phyloP scores from a whole-genome alignment of 2,113 vertebrate genomes.

The Uropsilus gracilis region DNA sequence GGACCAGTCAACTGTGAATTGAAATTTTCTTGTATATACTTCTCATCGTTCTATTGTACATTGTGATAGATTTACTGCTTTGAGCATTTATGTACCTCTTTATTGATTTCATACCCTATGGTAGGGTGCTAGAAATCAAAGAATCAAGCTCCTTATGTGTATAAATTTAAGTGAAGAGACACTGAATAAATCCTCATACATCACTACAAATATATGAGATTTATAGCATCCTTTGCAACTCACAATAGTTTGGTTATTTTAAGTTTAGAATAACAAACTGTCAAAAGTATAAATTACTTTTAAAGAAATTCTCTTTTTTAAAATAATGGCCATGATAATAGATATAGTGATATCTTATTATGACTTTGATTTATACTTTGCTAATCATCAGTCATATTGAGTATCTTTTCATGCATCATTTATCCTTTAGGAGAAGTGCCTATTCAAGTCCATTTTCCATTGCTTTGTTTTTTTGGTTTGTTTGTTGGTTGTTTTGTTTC shows the following conservation, averaged over 20 bases:
- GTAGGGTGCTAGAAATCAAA: not conserved
- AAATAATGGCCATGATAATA: not conserved
- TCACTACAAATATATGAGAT: not conserved
- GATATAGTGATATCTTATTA: not conserved
- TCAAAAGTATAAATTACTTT: not conserved
- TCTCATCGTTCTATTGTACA: not conserved
- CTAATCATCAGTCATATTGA: not conserved
- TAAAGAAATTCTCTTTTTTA: not conserved
- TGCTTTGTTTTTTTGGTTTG: not conserved
- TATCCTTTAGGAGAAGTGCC: not conserved
- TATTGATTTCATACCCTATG: not conserved
- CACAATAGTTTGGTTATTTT: not conserved
- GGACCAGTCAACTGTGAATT: not conserved
- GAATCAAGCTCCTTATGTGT: not conserved
- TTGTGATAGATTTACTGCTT: not conserved
- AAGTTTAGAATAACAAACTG: conserved; percentile 7
- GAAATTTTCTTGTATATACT: not conserved
- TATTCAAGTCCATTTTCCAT: not conserved
- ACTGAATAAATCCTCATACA: not conserved
- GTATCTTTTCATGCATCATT: not conserved
- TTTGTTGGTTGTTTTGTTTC: not conserved
- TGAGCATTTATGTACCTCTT: not conserved
- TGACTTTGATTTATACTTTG: not conserved
- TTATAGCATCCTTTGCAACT: not conserved
- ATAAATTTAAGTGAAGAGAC: not conserved